A percentile compares a stretch with the other conserved stretches of the same genome.
Conservation (phyloP, 2,113 vertebrate species). For the Nipponia nippon region DNA sequence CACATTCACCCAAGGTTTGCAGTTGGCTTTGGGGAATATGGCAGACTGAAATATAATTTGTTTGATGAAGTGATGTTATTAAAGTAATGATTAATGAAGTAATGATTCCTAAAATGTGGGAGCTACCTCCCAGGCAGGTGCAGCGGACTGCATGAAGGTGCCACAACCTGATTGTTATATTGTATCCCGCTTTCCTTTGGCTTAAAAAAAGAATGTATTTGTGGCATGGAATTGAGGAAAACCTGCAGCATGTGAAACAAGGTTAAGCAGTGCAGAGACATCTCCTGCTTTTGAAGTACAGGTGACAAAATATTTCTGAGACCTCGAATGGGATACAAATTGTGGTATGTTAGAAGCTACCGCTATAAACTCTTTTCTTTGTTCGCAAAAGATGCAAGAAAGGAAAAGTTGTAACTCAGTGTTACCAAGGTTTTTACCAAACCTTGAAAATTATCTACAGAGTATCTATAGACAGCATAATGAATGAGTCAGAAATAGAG, state of each 20-base stretch:
- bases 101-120: background rate
- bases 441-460: background rate
- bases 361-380: background rate
- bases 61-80: background rate
- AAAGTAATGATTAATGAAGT: background rate
- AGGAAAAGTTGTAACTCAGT: background rate
- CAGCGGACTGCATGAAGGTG: background rate
- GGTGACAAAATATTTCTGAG: background rate
- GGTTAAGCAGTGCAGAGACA: background rate
- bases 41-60: background rate
- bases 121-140: background rate
- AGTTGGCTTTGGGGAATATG: background rate
- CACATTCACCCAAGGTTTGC: background rate
- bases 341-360: background rate
- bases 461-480: background rate
- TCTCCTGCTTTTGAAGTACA: background rate
- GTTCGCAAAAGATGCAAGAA: background rate
- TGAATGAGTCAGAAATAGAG: background rate
- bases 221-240: background rate
- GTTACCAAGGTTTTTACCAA: background rate
- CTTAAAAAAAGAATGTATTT: background rate
- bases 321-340: background rate
- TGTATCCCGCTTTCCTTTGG: background rate
- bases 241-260: background rate
- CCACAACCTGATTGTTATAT: background rate